Percentiles rank a stretch among this genome's conserved stretches.
Conservation (phyloP, 2,113 vertebrate genomes). For the Phylloscopus trochiloides region DNA sequence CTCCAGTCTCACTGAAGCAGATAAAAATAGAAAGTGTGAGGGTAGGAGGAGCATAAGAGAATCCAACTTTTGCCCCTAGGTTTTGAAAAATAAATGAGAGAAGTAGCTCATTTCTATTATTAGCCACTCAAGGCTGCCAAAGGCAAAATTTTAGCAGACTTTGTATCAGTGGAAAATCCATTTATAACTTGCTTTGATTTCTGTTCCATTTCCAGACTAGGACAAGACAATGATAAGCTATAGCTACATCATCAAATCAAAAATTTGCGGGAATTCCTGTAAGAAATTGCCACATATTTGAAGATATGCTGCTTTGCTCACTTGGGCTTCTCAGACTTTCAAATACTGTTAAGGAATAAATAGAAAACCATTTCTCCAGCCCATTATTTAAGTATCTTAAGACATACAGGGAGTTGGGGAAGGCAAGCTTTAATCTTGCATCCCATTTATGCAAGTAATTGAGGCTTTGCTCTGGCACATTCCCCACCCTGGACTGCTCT, state of each 20-base stretch:
- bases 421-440: not conserved
- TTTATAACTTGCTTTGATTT: conserved; percentile 33
- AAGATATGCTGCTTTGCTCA: accelerated
- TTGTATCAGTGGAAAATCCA: not conserved
- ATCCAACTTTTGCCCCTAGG: not conserved
- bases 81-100: not conserved
- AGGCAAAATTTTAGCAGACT: conserved; percentile 10
- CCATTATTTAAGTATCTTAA: not conserved
- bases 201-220: not conserved
- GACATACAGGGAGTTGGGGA: not conserved
- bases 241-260: not conserved
- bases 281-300: not conserved
- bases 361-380: not conserved
- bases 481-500: not conserved
- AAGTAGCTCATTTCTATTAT: not conserved
- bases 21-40: not conserved
- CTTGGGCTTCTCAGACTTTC: not conserved
- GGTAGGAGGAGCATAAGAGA: not conserved
- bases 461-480: not conserved
- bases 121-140: not conserved
- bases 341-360: not conserved
- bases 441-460: not conserved
- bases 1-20: not conserved
- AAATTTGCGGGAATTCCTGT: not conserved
- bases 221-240: not conserved